Percentiles rank a stretch among this genome's conserved stretches.
Conservation (phyloP, 2,797 vertebrate genomes). For the Notoglanidium macrostoma region DNA sequence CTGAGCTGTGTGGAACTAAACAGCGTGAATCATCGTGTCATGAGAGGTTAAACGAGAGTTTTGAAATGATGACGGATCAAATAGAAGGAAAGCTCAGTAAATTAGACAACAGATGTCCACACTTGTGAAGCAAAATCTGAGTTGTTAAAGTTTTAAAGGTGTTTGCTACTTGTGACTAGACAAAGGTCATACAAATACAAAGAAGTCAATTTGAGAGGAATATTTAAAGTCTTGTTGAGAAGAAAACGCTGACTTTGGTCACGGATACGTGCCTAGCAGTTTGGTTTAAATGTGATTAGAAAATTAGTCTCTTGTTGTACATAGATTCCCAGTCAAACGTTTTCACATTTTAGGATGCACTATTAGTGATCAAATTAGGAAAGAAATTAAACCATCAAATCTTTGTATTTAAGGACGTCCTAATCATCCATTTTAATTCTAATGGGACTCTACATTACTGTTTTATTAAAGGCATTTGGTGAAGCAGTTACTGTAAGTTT, state of each 20-base stretch:
- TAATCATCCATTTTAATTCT: background rate
- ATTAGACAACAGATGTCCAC: background rate
- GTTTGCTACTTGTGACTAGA: background rate
- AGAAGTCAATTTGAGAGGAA: background rate
- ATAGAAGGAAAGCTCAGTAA: conserved; percentile 22
- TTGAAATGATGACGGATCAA: conserved; percentile 42
- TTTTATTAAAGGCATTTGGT: background rate
- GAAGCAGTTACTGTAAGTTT: too few species aligned
- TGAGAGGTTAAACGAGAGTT: conserved; percentile 47
- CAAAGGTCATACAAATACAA: background rate
- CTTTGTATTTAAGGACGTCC: background rate
- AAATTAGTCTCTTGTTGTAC: background rate
- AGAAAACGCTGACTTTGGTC: background rate
- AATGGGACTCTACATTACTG: background rate
- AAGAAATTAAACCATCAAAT: conserved; percentile 2
- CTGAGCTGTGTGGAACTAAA: conserved; percentile 18
- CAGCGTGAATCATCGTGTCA: conserved; percentile 43
- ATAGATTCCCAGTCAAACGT: background rate
- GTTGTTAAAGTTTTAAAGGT: conserved; percentile 15
- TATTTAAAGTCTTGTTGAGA: background rate
- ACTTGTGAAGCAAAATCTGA: background rate
- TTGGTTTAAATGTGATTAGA: background rate
- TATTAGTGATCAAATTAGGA: background rate
- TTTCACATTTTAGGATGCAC: background rate
- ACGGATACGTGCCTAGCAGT: background rate